These are phyloP conservation scores for Heliangelus exortis DNA, from an alignment of 2,797 vertebrate species.

Conservation along the genomic window DNA sequence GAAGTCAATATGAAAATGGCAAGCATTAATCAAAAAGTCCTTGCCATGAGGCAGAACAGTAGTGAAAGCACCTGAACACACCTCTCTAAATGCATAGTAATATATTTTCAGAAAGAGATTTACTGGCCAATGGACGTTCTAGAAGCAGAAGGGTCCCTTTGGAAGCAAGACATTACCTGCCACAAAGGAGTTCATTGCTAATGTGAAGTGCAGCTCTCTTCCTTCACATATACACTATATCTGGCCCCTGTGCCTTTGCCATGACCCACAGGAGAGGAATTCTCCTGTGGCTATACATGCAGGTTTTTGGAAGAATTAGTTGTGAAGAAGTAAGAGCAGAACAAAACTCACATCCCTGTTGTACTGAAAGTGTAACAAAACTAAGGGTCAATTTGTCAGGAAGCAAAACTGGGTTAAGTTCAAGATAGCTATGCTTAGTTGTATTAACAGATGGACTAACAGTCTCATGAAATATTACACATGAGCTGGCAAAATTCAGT, in stretches of 20 bases:
- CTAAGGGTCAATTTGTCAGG: neutral
- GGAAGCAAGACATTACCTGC: neutral
- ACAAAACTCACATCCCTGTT: neutral
- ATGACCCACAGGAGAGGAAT: neutral
- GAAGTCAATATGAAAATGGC: neutral
- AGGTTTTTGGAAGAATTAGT: neutral
- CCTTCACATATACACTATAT: neutral
- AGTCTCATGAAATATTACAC: neutral
- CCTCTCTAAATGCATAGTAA: neutral
- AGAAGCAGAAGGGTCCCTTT: neutral
- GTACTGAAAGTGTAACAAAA: neutral
- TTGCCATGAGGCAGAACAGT: neutral
- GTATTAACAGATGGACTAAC: neutral
- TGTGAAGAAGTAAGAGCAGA: neutral
- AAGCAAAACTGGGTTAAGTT: neutral
- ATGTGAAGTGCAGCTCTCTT: neutral
- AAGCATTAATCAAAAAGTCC: neutral
- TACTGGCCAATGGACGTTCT: neutral
- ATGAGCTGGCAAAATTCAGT: neutral
- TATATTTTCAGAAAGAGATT: neutral
- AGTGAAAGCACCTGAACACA: neutral
- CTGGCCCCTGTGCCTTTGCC: neutral
- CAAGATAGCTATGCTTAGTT: neutral
- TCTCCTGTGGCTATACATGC: neutral
- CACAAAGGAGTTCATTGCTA: neutral